A percentile compares a stretch with the other conserved stretches of the same genome.
These are phyloP conservation scores for Lithophane ornitopus DNA, from an alignment of 2,888 invertebrate genomes.

Conservation along the genomic window DNA sequence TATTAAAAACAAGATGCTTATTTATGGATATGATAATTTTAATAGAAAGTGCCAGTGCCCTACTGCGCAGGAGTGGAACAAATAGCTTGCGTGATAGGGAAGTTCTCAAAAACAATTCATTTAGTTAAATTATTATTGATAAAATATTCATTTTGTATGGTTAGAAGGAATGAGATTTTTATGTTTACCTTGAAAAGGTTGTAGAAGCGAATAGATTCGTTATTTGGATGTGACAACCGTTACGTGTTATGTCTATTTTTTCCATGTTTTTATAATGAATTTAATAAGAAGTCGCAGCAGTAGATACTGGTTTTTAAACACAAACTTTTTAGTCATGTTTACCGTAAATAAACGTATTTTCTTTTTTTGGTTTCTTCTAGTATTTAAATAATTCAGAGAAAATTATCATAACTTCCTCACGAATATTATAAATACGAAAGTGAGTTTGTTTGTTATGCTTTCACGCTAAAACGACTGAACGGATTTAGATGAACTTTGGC, in stretches of 20 bases:
- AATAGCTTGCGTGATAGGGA: conserved; percentile 81
- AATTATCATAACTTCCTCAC: no score
- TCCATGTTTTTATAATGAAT: conserved; percentile 9
- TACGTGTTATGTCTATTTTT: conserved; percentile 27
- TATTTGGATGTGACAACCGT: conserved; percentile 51
- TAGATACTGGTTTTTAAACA: conserved; percentile 4
- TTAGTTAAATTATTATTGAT: conserved; percentile 72
- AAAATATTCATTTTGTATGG: conserved; percentile 67
- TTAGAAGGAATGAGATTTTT: conserved; percentile 57
- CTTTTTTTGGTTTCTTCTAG: neutral
- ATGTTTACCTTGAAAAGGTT: conserved; percentile 54
- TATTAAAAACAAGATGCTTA: conserved; percentile 76
- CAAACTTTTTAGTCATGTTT: no score
- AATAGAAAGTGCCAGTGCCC: conserved; percentile 87
- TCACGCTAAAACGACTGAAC: no score
- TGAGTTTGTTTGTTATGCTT: no score
- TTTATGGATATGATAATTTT: conserved; percentile 88
- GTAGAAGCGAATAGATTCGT: conserved; percentile 37
- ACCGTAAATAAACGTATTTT: no score
- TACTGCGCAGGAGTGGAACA: conserved; percentile 88
- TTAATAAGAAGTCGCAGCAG: conserved; percentile 12
- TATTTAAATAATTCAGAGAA: neutral
- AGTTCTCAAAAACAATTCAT: conserved; percentile 81
- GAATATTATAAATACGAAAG: no score
- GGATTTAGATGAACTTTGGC: no score